Evolutionary conservation across 2,888 invertebrate species (phyloP), one percentile per base, ranked within the genome.

Genomic region (Andrena fulva): DNA sequence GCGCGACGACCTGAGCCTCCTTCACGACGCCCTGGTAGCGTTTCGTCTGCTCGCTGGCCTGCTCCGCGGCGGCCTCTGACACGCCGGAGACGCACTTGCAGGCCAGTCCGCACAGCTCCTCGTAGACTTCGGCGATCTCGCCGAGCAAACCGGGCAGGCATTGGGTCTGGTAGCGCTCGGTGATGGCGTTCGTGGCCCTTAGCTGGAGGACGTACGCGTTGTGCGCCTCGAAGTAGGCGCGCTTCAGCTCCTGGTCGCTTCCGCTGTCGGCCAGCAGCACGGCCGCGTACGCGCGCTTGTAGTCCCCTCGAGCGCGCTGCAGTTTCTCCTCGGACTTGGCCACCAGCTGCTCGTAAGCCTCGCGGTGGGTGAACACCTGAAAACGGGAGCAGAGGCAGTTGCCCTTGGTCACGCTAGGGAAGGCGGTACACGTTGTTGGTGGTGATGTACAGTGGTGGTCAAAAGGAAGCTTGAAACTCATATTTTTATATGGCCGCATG

Each of bases 181-280:
- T 95, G 96, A 98, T 98, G 52, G 98, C 98, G 93, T 99, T 99
- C 87, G 98, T 98, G 63, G 98, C 98, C 88, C 97, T 97, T 86
- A 99, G 95, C 93, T 99, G 98, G 90, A 98, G 97, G 83, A 99
- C 97, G 94, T 99, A 99, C 85, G 97, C 97, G 95, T 99, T 99
- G 95, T 99, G 99, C 16, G 97, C 96, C 93, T 98, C 98, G 93
- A 98, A 97, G 94, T 98, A 98, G 75, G 96, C 96, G 33, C 92
- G 92, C 77, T 96, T 96, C 88, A 97, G 94, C 59, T 96, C 96
- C 76, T 96, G 96, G 24, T 93, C 93, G 27, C 85, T 85, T 0
- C 80, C 78, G n/a, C 94, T 93, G 31, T 94, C 94, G 88, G 95
- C 97, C 89, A 95, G 96, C 93, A 97, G 95, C 94, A 98, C 97